Evolutionary conservation across 2,888 invertebrate genomes (phyloP).

Genomic region (Acanthosepion lycidas): DNA sequence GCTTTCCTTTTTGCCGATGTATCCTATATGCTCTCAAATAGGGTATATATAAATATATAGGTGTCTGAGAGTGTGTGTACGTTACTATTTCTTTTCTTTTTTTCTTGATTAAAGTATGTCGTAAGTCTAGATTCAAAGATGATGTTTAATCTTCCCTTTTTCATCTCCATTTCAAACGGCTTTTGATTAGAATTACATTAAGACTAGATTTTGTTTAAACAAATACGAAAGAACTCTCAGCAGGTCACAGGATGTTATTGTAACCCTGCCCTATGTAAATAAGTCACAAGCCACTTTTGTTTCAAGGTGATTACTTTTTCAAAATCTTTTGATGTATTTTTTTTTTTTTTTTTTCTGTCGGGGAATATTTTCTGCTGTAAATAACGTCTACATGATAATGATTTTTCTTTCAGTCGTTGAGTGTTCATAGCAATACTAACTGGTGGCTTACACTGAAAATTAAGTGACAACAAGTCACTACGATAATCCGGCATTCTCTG

Average conservation of each 20-base stretch:
- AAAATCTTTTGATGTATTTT: neutral
- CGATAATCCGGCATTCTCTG: too few species aligned
- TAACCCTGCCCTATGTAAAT: neutral
- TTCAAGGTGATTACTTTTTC: neutral
- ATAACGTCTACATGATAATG: neutral
- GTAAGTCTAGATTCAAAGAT: neutral
- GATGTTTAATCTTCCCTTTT: slow-evolving; percentile 17
- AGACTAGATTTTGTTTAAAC: neutral
- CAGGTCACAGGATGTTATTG: slow-evolving; percentile 33
- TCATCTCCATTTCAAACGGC: neutral
- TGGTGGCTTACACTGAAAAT: too few species aligned
- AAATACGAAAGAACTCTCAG: neutral
- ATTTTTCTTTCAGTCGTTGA: neutral
- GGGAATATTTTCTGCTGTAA: neutral
- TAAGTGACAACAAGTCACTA: too few species aligned
- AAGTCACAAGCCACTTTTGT: neutral
- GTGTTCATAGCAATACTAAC: too few species aligned
- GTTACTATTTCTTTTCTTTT: neutral
- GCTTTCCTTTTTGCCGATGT: too few species aligned
- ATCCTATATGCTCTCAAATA: too few species aligned
- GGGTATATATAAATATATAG: neutral
- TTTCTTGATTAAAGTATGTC: neutral
- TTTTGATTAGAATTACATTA: neutral
- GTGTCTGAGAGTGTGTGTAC: neutral
- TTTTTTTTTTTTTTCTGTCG: neutral